These are phyloP conservation scores for Halcyon senegalensis DNA, from an alignment of 2,113 vertebrate species.

Conservation along the genomic window DNA sequence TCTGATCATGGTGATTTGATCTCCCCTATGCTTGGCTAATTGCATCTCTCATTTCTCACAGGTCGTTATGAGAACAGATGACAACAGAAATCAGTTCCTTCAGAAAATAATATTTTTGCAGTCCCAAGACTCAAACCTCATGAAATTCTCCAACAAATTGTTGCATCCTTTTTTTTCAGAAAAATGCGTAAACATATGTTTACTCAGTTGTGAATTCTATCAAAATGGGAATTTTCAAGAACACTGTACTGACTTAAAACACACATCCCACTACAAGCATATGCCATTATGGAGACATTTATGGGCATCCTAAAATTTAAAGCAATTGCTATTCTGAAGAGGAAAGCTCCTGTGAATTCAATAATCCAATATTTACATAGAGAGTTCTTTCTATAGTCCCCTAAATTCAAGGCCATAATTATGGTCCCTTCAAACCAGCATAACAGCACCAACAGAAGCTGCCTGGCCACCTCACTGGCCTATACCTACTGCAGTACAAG, in stretches of 20 bases:
- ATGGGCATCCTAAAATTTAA: background rate
- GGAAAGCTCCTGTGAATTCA: background rate
- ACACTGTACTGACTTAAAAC: background rate
- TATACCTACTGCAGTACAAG: background rate
- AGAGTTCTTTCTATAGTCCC: background rate
- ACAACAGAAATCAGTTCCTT: background rate
- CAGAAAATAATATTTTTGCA: background rate
- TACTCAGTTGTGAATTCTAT: background rate
- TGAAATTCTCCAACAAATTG: background rate
- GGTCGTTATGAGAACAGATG: background rate
- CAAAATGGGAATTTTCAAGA: background rate
- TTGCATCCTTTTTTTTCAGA: background rate
- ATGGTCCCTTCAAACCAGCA: background rate
- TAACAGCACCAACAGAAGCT: background rate
- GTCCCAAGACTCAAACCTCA: background rate
- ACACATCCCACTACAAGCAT: background rate
- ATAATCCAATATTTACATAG: background rate
- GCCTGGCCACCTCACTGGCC: background rate
- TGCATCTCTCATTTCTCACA: constrained; percentile 14
- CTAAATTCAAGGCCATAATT: background rate
- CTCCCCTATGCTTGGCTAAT: background rate
- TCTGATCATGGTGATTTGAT: constrained; percentile 24
- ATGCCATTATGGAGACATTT: background rate
- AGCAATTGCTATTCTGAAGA: background rate
- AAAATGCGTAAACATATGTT: background rate